Conservation (phyloP, 2,113 vertebrate species). For the Pseudorasbora parva region DNA sequence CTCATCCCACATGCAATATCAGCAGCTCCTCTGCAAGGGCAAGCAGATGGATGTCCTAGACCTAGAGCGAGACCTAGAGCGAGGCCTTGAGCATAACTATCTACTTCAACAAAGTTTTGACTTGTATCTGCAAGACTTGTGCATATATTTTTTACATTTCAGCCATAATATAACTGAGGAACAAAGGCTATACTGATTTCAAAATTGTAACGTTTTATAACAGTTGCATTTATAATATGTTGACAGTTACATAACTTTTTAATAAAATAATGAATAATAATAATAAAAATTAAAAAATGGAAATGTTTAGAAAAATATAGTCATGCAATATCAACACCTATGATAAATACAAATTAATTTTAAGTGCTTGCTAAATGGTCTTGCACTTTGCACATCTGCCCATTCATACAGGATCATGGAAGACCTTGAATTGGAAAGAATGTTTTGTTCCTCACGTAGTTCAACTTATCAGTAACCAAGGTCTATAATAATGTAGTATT, state of each 20-base stretch:
- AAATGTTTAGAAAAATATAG: not conserved
- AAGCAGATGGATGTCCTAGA: constrained; percentile 72
- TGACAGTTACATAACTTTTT: not conserved
- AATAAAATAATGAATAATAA: not conserved
- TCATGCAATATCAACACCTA: not conserved
- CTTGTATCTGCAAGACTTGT: constrained; percentile 17
- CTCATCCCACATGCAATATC: constrained; percentile 56
- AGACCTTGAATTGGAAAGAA: constrained; percentile 37
- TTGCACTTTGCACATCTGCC: not conserved
- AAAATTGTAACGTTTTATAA: not conserved
- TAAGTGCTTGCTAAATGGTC: not conserved
- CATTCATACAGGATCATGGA: not conserved
- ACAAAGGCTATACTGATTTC: no score
- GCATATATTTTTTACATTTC: not conserved
- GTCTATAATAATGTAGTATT: constrained; percentile 11
- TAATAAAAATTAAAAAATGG: not conserved
- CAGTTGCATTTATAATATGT: not conserved
- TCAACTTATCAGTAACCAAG: constrained; percentile 36
- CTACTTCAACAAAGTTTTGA: constrained; percentile 45
- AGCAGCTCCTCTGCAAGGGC: constrained; percentile 62
- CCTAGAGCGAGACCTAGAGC: constrained; percentile 65
- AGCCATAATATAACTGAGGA: not conserved
- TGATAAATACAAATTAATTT: not conserved
- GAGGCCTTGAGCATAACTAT: constrained; percentile 56
- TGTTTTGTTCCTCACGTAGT: constrained; percentile 29